Evolutionary conservation across 2,888 invertebrate genomes (phyloP).

Genomic region (Caenorhabditis drosophilae): DNA sequence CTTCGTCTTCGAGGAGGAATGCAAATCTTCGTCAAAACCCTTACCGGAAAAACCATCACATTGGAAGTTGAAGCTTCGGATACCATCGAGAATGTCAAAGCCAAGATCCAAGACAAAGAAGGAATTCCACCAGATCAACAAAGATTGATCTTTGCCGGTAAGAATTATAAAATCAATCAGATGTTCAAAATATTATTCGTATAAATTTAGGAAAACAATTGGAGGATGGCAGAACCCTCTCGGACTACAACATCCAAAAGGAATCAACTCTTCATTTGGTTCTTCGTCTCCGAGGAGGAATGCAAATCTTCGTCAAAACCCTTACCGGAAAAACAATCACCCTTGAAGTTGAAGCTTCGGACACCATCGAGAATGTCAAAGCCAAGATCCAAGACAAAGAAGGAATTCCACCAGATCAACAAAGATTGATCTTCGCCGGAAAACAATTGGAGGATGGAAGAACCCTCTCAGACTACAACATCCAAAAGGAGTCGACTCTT

Average conservation of each 20-base stretch:
- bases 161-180: background rate
- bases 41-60: constrained; percentile 85
- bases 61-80: constrained; percentile 47
- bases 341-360: constrained; percentile 45
- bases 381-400: constrained; percentile 49
- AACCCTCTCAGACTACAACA: constrained; percentile 54
- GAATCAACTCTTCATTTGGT: constrained; percentile 48
- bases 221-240: constrained; percentile 53
- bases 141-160: constrained; percentile 45
- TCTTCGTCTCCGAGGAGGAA: constrained; percentile 69
- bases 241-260: constrained; percentile 55
- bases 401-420: constrained; percentile 50
- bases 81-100: constrained; percentile 50
- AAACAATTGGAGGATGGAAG: constrained; percentile 71
- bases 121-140: constrained; percentile 51
- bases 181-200: constrained; percentile 3
- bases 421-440: constrained; percentile 47
- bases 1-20: constrained; percentile 72
- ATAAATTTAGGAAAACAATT: constrained; percentile 71
- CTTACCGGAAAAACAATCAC: constrained; percentile 86
- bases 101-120: constrained; percentile 49
- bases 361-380: constrained; percentile 50
- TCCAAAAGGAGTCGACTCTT: constrained; percentile 51
- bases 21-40: constrained; percentile 90
- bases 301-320: constrained; percentile 91